Evolutionary conservation across 1,140 invertebrate genomes (phyloP), one percentile per base, ranked within the genome.

Genomic region (Drosophila azteca): DNA sequence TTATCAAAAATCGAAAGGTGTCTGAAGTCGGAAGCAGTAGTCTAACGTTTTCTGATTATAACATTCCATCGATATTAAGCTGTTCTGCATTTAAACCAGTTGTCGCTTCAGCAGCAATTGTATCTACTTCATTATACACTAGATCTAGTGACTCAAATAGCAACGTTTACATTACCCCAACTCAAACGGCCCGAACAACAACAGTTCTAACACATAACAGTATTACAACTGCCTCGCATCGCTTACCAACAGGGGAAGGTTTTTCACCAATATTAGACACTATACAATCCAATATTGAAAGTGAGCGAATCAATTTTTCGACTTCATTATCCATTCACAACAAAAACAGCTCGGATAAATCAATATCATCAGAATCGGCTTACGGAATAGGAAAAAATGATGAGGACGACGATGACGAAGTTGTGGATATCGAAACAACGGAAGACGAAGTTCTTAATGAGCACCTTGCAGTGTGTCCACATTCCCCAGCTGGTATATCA

Each of bases 41-140:
- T 29, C 24, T 53, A 13, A 53, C 22, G 6, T 45, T 65, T 2
- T 49, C 61, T 0, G 68, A 88, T 44, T 87, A 68, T 9, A 79
- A 73, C 44, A 79, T 88, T 26, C 76, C 87, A 9, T 77, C 84
- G 22, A 68, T 90, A 24, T 31, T 90, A 8, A 90, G 58, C 31
- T 70, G 77, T 3, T 95, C 94, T 5, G 95, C 94, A n/a, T 95
- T 95, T 79, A 94, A 94, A 64, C 95, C 95, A 6, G 94, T 95
- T n/a, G 69, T 78, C 6, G 68, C 74, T 20, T 78, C 85, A 4
- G 66, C 79, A 9, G 74, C 84, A 2, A 64, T 90, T 44, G 72
- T 82, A 20, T 84, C 79, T 6, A 70, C 88, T 0, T 88, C 83
- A 0, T 44, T 88, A 35, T 88, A 88, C 43, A 59, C 84, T 6